Percentiles rank a stretch among this genome's conserved stretches.
Evolutionary conservation across 2,113 vertebrate genomes (phyloP).

Genomic region (Rostratula benghalensis): DNA sequence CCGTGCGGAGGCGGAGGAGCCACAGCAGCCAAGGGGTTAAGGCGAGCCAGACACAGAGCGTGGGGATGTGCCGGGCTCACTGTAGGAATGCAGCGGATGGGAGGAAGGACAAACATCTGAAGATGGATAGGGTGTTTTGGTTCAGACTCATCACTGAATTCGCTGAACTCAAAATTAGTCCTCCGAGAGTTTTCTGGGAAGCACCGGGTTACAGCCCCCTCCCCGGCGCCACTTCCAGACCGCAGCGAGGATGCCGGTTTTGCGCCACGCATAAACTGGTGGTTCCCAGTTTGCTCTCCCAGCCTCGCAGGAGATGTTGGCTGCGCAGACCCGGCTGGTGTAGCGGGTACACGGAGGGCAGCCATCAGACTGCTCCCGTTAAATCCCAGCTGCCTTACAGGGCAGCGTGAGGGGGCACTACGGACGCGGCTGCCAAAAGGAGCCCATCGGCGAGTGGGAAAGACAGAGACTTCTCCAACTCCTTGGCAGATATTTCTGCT

Average conservation of each 20-base stretch:
- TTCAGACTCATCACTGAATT: background rate
- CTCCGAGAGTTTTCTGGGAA: background rate
- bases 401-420: fast-evolving
- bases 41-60: background rate
- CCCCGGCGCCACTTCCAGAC: background rate
- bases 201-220: fast-evolving
- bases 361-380: fast-evolving
- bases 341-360: fast-evolving
- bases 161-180: background rate
- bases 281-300: background rate
- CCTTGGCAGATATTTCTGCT: background rate
- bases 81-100: conserved; percentile 29
- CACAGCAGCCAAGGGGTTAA: background rate
- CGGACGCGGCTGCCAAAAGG: background rate
- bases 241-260: fast-evolving
- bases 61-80: background rate
- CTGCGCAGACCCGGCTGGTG: fast-evolving
- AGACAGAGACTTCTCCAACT: background rate
- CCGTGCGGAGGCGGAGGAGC: background rate
- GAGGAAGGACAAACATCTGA: conserved; percentile 33
- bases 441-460: fast-evolving
- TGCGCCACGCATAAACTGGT: fast-evolving
- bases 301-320: background rate
- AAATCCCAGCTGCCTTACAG: fast-evolving
- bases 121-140: conserved; percentile 5